phyloP scores from a whole-genome alignment of 1,140 invertebrate genomes.

The Meloidogyne hapla region DNA sequence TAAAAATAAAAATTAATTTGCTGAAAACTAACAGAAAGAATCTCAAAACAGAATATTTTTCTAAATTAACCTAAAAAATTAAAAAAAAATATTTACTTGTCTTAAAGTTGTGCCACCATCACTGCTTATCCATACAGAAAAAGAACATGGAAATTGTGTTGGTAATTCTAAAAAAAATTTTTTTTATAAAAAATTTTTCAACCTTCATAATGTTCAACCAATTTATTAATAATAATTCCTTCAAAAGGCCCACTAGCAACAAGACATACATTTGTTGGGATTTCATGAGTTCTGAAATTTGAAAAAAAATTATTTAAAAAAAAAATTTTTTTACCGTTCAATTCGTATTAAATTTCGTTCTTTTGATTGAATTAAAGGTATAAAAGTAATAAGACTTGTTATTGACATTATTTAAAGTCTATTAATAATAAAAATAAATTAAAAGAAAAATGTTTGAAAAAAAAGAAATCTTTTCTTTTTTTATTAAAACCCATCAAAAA shows the following conservation, averaged over 20 bases:
- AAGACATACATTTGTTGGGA: conserved; percentile 29
- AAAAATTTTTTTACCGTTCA: conserved; percentile 13
- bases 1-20: too few relatives aligned
- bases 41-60: too few relatives aligned
- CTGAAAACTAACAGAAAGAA: too few relatives aligned
- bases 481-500: not conserved
- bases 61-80: not conserved
- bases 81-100: conserved; percentile 9
- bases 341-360: conserved; percentile 31
- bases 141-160: conserved; percentile 30
- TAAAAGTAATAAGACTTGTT: conserved; percentile 4
- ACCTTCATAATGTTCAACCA: conserved; percentile 37
- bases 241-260: conserved; percentile 34
- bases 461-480: not conserved
- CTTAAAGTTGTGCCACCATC: conserved; percentile 31
- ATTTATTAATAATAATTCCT: conserved; percentile 40
- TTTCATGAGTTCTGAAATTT: conserved; percentile 31
- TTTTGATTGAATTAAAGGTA: conserved; percentile 26
- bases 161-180: not conserved
- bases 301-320: not conserved
- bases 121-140: conserved; percentile 35
- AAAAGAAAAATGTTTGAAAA: not conserved
- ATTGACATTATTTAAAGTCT: not conserved
- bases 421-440: not conserved
- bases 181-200: not conserved